Evolutionary conservation across 2,888 invertebrate species (phyloP).

Genomic region (Muschampia plurimacula): DNA sequence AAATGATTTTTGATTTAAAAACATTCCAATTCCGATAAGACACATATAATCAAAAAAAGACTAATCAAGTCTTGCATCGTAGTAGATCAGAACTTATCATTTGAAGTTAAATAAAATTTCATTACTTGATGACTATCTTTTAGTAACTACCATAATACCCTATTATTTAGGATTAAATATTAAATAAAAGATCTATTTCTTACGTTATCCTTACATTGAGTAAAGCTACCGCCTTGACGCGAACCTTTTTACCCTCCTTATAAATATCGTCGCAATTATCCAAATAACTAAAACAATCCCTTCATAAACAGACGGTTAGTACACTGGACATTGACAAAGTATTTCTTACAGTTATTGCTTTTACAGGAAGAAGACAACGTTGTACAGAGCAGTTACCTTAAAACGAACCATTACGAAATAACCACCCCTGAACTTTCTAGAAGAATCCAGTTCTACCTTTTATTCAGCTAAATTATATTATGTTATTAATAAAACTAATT

Average conservation of each 20-base stretch:
- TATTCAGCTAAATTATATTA: no score
- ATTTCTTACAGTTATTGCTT: slow-evolving; percentile 21
- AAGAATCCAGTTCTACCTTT: no score
- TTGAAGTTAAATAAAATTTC: no score
- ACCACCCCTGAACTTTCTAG: no score
- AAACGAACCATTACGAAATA: no score
- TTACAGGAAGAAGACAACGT: slow-evolving; percentile 5
- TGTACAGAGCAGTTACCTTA: no score
- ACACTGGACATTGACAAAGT: slow-evolving; percentile 51
- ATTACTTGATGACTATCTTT: no score
- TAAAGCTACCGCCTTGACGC: slow-evolving; percentile 62
- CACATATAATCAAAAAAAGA: no score
- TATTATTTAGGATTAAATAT: background rate
- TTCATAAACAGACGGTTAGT: slow-evolving; percentile 71
- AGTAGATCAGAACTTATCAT: no score
- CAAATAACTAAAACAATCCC: slow-evolving; percentile 80
- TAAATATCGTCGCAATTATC: slow-evolving; percentile 81
- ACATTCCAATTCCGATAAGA: no score
- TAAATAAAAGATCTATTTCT: background rate
- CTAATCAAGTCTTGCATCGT: no score
- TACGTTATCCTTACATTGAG: slow-evolving; percentile 55
- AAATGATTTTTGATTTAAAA: background rate
- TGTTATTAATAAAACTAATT: no score
- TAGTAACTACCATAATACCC: background rate
- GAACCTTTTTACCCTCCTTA: slow-evolving; percentile 80